phyloP scores from a whole-genome alignment of 1,140 invertebrate genomes.

The Wiebesia pumilae region DNA sequence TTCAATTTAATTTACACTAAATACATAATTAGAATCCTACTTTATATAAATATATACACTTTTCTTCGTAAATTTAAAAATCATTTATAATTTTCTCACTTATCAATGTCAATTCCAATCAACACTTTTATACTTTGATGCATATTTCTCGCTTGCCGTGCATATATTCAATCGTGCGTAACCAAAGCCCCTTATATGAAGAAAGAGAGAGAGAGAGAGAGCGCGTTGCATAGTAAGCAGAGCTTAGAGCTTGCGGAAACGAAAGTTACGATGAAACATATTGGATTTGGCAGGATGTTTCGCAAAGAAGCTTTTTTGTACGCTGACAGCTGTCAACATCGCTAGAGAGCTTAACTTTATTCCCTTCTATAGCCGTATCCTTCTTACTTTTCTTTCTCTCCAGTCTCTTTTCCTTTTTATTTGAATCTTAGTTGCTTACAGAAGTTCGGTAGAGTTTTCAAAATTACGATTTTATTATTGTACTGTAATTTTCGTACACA shows the following conservation, averaged over 20 bases:
- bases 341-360: slow-evolving; percentile 37
- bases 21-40: neutral
- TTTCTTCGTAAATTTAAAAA: slow-evolving; percentile 3
- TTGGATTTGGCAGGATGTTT: slow-evolving; percentile 48
- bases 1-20: neutral
- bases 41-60: neutral
- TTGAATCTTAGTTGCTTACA: neutral
- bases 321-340: slow-evolving; percentile 31
- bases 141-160: slow-evolving; percentile 11
- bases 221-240: neutral
- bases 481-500: too few species aligned
- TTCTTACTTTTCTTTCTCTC: neutral
- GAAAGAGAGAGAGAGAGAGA: neutral
- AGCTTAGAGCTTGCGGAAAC: slow-evolving; percentile 17
- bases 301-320: neutral
- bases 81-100: neutral
- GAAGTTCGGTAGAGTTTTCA: slow-evolving; percentile 7
- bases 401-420: neutral
- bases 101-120: slow-evolving; percentile 5
- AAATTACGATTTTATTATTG: too few species aligned
- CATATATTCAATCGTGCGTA: neutral
- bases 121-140: neutral
- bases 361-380: neutral
- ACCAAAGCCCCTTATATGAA: slow-evolving; percentile 14
- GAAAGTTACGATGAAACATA: slow-evolving; percentile 48